These are phyloP conservation scores for Rhopalosiphum maidis DNA, from an alignment of 1,140 invertebrate species.

Conservation along the genomic window DNA sequence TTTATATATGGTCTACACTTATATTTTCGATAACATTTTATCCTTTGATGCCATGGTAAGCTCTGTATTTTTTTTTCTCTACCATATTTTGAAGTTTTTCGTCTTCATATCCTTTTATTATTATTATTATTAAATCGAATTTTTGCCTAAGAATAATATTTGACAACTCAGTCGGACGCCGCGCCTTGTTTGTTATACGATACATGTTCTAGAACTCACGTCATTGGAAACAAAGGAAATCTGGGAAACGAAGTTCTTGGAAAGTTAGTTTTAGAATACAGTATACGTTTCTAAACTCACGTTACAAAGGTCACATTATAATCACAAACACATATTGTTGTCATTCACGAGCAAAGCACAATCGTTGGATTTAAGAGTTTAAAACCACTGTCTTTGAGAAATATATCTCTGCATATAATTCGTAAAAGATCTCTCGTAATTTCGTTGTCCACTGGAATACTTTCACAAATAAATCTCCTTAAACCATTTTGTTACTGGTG, in stretches of 20 bases:
- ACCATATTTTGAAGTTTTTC: background rate
- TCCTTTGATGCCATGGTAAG: background rate
- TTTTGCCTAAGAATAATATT: background rate
- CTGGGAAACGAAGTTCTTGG: background rate
- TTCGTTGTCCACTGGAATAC: background rate
- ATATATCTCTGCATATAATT: background rate
- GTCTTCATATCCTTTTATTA: background rate
- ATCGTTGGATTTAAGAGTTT: background rate
- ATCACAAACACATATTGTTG: background rate
- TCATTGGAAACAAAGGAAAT: background rate
- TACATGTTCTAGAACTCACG: background rate
- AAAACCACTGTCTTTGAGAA: background rate
- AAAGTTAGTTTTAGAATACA: constrained; percentile 11
- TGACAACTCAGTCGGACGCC: background rate
- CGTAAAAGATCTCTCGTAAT: background rate
- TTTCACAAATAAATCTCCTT: background rate
- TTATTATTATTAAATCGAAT: constrained; percentile 13
- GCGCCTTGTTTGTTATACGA: background rate
- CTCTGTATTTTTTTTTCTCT: background rate
- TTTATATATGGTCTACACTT: background rate
- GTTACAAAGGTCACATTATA: background rate
- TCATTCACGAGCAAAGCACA: background rate
- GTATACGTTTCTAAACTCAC: background rate
- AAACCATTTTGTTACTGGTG: background rate
- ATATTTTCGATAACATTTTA: background rate